These are phyloP conservation scores for Actinernus sp. DNA, from an alignment of 92 coral and sea anemone species.

Conservation along the genomic window DNA sequence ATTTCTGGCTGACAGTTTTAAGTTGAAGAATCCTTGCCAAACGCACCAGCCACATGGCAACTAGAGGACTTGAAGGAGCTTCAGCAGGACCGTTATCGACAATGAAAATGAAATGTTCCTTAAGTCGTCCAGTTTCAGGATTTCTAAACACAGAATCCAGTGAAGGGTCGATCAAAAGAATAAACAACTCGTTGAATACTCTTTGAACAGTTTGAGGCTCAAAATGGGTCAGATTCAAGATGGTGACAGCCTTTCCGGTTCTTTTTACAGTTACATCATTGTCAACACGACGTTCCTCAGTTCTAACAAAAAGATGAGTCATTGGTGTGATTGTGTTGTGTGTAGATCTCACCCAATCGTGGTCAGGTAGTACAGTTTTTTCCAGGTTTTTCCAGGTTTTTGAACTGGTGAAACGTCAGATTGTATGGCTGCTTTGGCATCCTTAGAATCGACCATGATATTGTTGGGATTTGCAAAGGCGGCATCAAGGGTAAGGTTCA, in stretches of 20 bases:
- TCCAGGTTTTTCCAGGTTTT: neutral
- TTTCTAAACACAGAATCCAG: neutral
- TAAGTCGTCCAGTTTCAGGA: neutral
- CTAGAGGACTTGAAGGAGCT: no score
- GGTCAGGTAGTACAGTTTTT: neutral
- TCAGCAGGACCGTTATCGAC: neutral
- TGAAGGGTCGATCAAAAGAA: neutral
- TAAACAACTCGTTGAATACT: no score
- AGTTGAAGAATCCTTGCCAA: neutral
- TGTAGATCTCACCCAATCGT: neutral
- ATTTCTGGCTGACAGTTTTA: neutral
- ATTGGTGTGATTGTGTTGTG: constrained; percentile 4
- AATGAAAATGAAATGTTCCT: neutral
- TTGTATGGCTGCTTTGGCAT: constrained; percentile 19
- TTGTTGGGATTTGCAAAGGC: constrained; percentile 15
- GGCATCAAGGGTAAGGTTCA: constrained; percentile 11
- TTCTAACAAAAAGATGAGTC: constrained; percentile 4
- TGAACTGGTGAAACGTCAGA: neutral
- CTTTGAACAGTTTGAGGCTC: no score
- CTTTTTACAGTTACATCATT: neutral
- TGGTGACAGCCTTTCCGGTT: neutral
- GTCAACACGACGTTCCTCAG: neutral
- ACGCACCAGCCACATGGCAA: constrained; percentile 35
- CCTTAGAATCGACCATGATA: constrained; percentile 31
- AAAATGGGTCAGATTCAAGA: neutral